Evolutionary conservation across 1,140 invertebrate genomes (phyloP).

Genomic region (Orius insidiosus): DNA sequence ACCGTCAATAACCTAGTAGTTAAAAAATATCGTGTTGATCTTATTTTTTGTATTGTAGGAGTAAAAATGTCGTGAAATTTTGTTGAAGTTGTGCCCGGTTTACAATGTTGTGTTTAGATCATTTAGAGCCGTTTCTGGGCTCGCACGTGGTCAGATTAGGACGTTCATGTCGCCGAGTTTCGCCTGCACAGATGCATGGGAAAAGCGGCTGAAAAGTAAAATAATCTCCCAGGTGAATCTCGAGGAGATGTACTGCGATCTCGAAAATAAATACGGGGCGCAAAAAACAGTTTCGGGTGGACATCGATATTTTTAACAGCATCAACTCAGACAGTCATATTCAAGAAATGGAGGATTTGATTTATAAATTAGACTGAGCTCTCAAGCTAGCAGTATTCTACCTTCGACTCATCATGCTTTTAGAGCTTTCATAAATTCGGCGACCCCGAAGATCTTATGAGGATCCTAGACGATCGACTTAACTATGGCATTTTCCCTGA

Average conservation of each 20-base stretch:
- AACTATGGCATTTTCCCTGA: constrained; percentile 84
- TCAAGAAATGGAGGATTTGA: constrained; percentile 48
- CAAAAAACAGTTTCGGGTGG: constrained; percentile 41
- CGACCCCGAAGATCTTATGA: constrained; percentile 41
- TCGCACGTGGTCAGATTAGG: not conserved
- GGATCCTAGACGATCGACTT: constrained; percentile 61
- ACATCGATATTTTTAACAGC: constrained; percentile 57
- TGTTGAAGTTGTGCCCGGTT: no score
- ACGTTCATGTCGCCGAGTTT: constrained; percentile 43
- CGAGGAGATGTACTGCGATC: constrained; percentile 39
- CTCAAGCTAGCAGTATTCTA: constrained; percentile 45
- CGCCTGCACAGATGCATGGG: constrained; percentile 45
- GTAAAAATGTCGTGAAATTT: no score
- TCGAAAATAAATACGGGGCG: constrained; percentile 38
- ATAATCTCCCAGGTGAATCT: constrained; percentile 42
- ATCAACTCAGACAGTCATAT: constrained; percentile 29
- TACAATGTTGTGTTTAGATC: not conserved
- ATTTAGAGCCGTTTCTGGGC: not conserved
- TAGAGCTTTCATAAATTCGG: constrained; percentile 42
- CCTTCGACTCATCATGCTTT: constrained; percentile 69
- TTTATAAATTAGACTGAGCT: constrained; percentile 51
- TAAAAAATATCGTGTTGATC: no score
- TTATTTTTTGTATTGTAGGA: no score
- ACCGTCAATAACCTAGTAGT: no score
- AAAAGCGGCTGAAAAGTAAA: constrained; percentile 35